phyloP scores from a whole-genome alignment of 1,140 invertebrate species.

The Cotesia chilonis region DNA sequence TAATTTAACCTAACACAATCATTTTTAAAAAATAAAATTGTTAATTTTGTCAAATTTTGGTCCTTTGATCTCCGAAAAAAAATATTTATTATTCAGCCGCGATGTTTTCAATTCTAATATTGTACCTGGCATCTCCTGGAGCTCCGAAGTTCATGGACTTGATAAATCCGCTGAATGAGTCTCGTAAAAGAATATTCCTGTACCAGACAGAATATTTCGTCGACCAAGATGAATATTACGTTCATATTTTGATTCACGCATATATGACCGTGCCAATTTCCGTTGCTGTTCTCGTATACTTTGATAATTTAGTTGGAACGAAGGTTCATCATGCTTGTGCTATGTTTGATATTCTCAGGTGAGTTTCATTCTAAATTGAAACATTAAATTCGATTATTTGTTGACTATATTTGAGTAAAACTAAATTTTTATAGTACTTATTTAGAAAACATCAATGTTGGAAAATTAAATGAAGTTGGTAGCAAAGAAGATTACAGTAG shows the following conservation, averaged over 20 bases:
- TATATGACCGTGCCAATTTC: slow-evolving; percentile 30
- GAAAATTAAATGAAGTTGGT: background rate
- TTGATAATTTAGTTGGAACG: slow-evolving; percentile 30
- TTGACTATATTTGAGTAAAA: background rate
- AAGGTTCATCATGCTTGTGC: slow-evolving; percentile 37
- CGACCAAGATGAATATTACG: slow-evolving; percentile 32
- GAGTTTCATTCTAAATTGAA: background rate
- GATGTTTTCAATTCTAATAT: slow-evolving; percentile 16
- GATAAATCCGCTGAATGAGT: slow-evolving; percentile 27
- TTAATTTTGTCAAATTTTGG: background rate
- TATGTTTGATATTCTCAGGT: slow-evolving; percentile 33
- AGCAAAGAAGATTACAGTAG: background rate
- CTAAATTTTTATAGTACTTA: background rate
- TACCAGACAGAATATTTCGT: slow-evolving; percentile 37
- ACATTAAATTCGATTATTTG: background rate
- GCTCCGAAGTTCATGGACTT: slow-evolving; percentile 35
- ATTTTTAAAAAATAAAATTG: no score
- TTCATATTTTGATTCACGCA: slow-evolving; percentile 32
- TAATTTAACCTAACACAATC: no score
- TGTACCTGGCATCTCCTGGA: slow-evolving; percentile 22
- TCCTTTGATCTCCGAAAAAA: background rate
- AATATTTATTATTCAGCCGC: slow-evolving; percentile 4
- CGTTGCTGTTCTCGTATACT: slow-evolving; percentile 19
- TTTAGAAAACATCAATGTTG: background rate
- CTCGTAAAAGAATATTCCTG: slow-evolving; percentile 29